Conservation (phyloP, 2,113 vertebrate genomes). For the Platysteira castanea region DNA sequence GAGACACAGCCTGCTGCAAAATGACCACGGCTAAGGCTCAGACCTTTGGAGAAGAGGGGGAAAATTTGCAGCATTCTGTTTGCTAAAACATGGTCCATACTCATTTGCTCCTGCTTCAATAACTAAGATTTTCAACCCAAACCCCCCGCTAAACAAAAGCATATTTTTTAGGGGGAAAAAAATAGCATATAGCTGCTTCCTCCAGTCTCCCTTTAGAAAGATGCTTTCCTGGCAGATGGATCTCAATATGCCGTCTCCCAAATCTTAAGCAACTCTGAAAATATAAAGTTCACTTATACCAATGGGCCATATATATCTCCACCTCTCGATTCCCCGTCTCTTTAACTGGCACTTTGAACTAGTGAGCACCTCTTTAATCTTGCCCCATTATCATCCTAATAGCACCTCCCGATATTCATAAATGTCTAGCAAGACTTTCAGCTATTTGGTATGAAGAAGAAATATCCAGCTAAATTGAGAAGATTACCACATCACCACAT, state of each 20-base stretch:
- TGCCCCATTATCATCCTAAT: constrained; percentile 81
- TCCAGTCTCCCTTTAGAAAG: constrained; percentile 38
- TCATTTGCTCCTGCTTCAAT: neutral
- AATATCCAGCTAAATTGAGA: constrained; percentile 82
- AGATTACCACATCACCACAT: constrained; percentile 85
- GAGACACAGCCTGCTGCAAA: neutral
- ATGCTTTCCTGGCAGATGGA: constrained; percentile 65
- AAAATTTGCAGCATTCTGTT: neutral
- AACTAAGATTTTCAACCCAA: neutral
- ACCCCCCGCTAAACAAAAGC: constrained; percentile 57
- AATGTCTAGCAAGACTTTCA: constrained; percentile 80
- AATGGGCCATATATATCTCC: constrained; percentile 6
- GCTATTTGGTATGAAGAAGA: constrained; percentile 77
- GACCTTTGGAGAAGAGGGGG: neutral
- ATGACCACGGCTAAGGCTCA: neutral
- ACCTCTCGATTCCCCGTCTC: constrained; percentile 59
- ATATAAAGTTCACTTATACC: constrained; percentile 53
- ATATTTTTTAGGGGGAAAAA: neutral
- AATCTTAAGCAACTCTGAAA: constrained; percentile 67
- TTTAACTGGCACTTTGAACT: constrained; percentile 77
- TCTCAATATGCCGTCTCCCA: constrained; percentile 67
- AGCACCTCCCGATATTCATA: constrained; percentile 80
- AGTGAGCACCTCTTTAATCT: constrained; percentile 77
- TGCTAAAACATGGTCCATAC: neutral
- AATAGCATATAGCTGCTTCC: constrained; percentile 26